phyloP scores from a whole-genome alignment of 2,113 vertebrate genomes.

The Ploceus nigricollis region DNA sequence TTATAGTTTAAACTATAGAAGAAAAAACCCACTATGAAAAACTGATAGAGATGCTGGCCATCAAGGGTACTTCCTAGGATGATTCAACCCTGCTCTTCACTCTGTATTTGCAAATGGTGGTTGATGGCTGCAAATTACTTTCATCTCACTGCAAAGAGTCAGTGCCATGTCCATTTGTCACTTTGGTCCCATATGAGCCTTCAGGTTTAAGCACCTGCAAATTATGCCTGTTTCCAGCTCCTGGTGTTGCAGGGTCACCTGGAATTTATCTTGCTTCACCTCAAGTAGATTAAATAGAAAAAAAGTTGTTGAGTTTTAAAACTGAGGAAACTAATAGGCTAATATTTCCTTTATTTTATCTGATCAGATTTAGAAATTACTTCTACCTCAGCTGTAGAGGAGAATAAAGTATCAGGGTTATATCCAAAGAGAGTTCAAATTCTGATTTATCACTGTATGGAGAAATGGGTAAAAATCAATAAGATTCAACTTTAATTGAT shows the following conservation, averaged over 20 bases:
- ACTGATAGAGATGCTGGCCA: background rate
- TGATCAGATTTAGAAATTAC: conserved; percentile 26
- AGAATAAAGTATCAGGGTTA: background rate
- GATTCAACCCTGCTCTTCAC: background rate
- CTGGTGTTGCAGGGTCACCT: background rate
- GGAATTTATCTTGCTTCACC: background rate
- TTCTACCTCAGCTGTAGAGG: background rate
- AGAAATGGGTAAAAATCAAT: conserved; percentile 46
- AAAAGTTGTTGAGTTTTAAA: conserved; percentile 15
- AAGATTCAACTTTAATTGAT: conserved; percentile 64
- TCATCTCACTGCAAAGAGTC: background rate
- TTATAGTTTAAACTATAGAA: background rate
- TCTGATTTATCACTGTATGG: background rate
- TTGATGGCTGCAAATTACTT: background rate
- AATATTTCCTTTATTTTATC: conserved; percentile 45
- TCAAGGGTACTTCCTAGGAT: background rate
- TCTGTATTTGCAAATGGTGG: background rate
- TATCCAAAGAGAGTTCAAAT: conserved; percentile 25
- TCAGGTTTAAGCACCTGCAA: background rate
- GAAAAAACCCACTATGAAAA: background rate
- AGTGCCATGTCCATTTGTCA: background rate
- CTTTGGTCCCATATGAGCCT: background rate
- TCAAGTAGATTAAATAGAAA: background rate
- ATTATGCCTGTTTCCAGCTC: background rate
- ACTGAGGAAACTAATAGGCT: background rate